Conservation (phyloP, 2,113 vertebrate species). For the Smithornis capensis region DNA sequence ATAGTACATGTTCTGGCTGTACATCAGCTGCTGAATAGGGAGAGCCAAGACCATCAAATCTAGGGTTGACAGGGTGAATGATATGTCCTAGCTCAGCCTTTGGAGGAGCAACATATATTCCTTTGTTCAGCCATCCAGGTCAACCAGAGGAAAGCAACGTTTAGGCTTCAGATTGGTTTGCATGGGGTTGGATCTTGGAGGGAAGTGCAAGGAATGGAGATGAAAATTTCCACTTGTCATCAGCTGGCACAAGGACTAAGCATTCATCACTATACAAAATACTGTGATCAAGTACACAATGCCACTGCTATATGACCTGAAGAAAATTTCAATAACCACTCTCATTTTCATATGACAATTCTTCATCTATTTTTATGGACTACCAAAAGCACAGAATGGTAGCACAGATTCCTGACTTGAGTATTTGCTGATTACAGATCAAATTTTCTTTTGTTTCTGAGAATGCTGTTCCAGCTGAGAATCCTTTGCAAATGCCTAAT, state of each 20-base stretch:
- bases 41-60: background rate
- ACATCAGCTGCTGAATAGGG: background rate
- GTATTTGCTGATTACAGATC: constrained; percentile 42
- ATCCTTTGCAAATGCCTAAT: constrained; percentile 8
- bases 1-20: background rate
- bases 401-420: background rate
- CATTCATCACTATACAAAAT: background rate
- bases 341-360: background rate
- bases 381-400: background rate
- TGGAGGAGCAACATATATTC: background rate
- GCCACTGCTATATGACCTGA: background rate
- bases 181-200: background rate
- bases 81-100: background rate
- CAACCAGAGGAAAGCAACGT: fast-evolving
- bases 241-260: background rate
- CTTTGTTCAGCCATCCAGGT: background rate
- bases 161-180: background rate
- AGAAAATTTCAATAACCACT: background rate
- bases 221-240: background rate
- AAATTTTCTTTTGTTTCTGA: constrained; percentile 18
- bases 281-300: background rate
- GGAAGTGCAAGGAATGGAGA: background rate
- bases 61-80: background rate
- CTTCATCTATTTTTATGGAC: background rate
- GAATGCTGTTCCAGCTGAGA: background rate